Percentiles rank a stretch among this genome's conserved stretches.
These are phyloP conservation scores for Glossophaga mutica DNA, from an alignment of 2,797 vertebrate species.

Conservation along the genomic window DNA sequence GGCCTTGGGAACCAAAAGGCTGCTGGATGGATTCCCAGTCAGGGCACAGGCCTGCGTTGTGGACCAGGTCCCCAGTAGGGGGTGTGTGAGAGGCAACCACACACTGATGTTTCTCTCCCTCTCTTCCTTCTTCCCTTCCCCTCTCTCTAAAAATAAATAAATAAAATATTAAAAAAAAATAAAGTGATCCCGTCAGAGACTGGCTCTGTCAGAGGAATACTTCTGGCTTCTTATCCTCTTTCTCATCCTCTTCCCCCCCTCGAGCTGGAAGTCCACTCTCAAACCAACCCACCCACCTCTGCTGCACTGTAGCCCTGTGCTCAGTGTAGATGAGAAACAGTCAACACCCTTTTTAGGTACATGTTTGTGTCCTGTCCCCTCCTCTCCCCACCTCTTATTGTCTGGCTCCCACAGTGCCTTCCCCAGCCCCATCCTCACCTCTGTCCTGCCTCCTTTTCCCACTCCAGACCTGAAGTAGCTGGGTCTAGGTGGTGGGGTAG, in stretches of 20 bases:
- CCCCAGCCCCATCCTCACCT: background rate
- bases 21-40: too few relatives aligned
- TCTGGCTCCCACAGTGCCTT: background rate
- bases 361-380: background rate
- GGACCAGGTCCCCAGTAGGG: too few relatives aligned
- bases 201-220: background rate
- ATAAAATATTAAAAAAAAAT: background rate
- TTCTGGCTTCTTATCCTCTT: background rate
- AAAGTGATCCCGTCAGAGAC: background rate
- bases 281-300: background rate
- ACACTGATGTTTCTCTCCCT: too few relatives aligned
- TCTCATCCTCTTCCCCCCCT: background rate
- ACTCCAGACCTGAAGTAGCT: background rate
- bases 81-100: too few relatives aligned
- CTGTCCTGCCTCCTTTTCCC: background rate
- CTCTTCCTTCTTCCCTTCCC: too few relatives aligned
- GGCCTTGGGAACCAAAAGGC: too few relatives aligned
- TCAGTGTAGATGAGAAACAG: background rate
- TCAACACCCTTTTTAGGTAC: background rate
- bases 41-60: too few relatives aligned
- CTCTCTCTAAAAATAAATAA: too few relatives aligned
- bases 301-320: rapidly evolving
- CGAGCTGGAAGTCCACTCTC: background rate
- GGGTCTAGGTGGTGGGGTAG: background rate
- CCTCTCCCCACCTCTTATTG: background rate